A percentile compares a stretch with the other conserved stretches of the same genome.
Evolutionary conservation across 2,113 vertebrate species (phyloP).

Genomic region (Nicator chloris): DNA sequence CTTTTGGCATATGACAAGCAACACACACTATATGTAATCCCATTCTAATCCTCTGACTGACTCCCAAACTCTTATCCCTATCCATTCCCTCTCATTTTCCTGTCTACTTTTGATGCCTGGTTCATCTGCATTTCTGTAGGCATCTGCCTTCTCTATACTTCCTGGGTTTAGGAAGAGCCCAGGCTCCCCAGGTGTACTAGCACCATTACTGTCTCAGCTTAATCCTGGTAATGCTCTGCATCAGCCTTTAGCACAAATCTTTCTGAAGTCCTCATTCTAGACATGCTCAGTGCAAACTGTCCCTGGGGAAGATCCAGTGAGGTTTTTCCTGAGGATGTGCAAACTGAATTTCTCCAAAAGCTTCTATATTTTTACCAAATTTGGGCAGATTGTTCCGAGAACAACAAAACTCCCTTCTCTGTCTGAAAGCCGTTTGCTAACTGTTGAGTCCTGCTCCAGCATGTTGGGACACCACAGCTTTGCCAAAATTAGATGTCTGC

Average conservation of each 20-base stretch:
- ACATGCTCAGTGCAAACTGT: not conserved
- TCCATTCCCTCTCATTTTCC: not conserved
- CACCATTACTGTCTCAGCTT: not conserved
- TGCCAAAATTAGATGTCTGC: not conserved
- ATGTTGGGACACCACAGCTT: not conserved
- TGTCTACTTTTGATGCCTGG: not conserved
- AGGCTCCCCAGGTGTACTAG: not conserved
- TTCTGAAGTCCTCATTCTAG: not conserved
- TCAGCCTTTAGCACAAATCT: not conserved
- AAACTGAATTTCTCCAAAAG: conserved; percentile 32
- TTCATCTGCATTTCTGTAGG: not conserved
- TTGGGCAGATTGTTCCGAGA: conserved; percentile 1
- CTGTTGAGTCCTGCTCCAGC: not conserved
- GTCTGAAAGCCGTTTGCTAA: not conserved
- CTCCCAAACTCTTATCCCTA: not conserved
- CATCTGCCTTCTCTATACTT: not conserved
- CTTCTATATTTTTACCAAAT: not conserved
- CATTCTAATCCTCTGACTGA: not conserved
- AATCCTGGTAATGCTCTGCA: not conserved
- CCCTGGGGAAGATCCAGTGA: not conserved
- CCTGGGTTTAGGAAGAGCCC: not conserved
- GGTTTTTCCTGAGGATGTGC: not conserved
- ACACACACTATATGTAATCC: not conserved
- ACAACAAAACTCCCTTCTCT: not conserved
- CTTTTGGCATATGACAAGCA: not conserved